phyloP scores from a whole-genome alignment of 1,140 invertebrate genomes.

The Hyles vespertilio region DNA sequence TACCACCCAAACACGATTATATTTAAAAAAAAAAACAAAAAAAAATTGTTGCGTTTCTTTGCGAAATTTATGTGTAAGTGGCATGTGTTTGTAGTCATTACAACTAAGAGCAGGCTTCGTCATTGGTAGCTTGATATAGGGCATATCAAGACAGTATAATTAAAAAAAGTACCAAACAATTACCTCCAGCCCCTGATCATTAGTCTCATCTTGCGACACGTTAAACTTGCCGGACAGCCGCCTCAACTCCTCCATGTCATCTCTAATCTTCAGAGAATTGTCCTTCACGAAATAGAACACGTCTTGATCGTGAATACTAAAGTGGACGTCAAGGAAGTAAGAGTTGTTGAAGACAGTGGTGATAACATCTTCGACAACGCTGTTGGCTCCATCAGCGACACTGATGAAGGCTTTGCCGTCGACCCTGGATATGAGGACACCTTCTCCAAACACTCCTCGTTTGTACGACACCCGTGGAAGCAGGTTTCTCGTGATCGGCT shows the following conservation, averaged over 20 bases:
- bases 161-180: conserved; percentile 11
- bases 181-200: conserved; percentile 82
- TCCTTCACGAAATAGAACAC: conserved; percentile 97
- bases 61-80: no score
- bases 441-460: conserved; percentile 91
- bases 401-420: conserved; percentile 88
- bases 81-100: not conserved
- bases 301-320: conserved; percentile 94
- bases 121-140: no score
- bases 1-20: no score
- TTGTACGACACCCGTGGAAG: conserved; percentile 88
- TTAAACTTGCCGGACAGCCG: conserved; percentile 94
- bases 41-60: no score
- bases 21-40: no score
- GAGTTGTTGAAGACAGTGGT: conserved; percentile 96
- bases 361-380: conserved; percentile 93
- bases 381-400: conserved; percentile 89
- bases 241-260: conserved; percentile 91
- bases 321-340: conserved; percentile 92
- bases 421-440: conserved; percentile 89
- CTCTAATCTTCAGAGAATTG: conserved; percentile 88
- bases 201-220: conserved; percentile 92
- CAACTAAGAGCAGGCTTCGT: no score
- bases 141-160: no score
- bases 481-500: conserved; percentile 87